Evolutionary conservation across 2,113 vertebrate species (phyloP).

Genomic region (Potamarius usumacintae): DNA sequence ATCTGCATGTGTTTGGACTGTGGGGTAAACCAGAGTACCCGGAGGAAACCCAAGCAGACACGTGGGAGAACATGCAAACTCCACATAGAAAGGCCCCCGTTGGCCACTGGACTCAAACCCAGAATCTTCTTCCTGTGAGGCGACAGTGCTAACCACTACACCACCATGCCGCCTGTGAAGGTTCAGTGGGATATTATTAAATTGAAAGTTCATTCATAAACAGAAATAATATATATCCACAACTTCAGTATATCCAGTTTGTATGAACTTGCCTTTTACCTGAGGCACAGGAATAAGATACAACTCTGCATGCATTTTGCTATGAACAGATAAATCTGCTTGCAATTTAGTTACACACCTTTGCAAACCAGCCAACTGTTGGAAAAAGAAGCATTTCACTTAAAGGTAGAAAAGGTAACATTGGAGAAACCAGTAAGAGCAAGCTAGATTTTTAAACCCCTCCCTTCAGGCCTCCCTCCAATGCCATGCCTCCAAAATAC

Average conservation of each 20-base stretch:
- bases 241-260: not conserved
- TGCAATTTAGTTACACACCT: not conserved
- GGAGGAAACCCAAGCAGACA: too few relatives aligned
- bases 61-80: too few relatives aligned
- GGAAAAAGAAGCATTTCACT: not conserved
- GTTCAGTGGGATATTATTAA: not conserved
- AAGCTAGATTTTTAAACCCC: too few relatives aligned
- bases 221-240: not conserved
- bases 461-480: too few relatives aligned
- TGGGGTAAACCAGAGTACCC: too few relatives aligned
- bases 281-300: not conserved
- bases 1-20: too few relatives aligned
- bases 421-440: too few relatives aligned
- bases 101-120: too few relatives aligned
- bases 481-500: too few relatives aligned
- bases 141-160: too few relatives aligned
- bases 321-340: not conserved
- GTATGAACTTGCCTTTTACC: not conserved
- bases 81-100: too few relatives aligned
- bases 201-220: not conserved
- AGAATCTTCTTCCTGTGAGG: too few relatives aligned
- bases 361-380: not conserved
- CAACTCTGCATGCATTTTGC: not conserved
- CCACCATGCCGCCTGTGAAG: not conserved
- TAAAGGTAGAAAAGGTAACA: not conserved